Evolutionary conservation across 2,797 vertebrate genomes (phyloP), one percentile per base, ranked within the genome.

Genomic region (Crenuchus spilurus): DNA sequence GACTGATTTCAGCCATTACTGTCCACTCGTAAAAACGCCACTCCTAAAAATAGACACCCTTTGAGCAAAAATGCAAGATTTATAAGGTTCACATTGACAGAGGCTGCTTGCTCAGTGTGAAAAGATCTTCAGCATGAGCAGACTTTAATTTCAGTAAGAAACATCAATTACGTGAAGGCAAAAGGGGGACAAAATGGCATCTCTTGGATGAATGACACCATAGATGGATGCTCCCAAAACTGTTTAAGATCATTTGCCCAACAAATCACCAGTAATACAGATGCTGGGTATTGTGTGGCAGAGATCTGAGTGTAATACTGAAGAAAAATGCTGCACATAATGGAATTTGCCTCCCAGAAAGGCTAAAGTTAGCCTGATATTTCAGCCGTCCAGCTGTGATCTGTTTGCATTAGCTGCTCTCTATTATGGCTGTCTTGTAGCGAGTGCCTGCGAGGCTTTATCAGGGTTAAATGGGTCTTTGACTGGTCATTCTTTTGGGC

Each of bases 11-110:
- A 46, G 46, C 55, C 63, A 60, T 51, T 68, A 68, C 35, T 68
- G 57, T 51, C 46, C 48, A 46, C 44, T 68, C 55, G 16, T 39
- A 26, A 28, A 58, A 52, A 61, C 44, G 1, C 54, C 42, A 20
- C 24, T 60, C 63, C 61, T 41, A 68, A 67, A 54, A 67, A 74
- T 61, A 74, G 72, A 41, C 24, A 37, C 62, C 41, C 72, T 74
- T 65, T 48, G 16, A 66, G 63, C 24, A 55, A 49, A 68, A 44
- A 74, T 73, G 71, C 51, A 74, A 58, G 72, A 74, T 66, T 66
- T 55, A 58, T 66, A 58, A 44, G 1, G 63, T 66, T 20, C 35
- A 26, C 37, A 6, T 66, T 74, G 49, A 28, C 22, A n/a, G n/a
- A 37, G 24, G 24, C 42, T 49, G 31, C 14, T 14, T 22, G 58